Conservation (phyloP, 2,797 vertebrate species). For the Acrossocheilus wenchowensis region DNA sequence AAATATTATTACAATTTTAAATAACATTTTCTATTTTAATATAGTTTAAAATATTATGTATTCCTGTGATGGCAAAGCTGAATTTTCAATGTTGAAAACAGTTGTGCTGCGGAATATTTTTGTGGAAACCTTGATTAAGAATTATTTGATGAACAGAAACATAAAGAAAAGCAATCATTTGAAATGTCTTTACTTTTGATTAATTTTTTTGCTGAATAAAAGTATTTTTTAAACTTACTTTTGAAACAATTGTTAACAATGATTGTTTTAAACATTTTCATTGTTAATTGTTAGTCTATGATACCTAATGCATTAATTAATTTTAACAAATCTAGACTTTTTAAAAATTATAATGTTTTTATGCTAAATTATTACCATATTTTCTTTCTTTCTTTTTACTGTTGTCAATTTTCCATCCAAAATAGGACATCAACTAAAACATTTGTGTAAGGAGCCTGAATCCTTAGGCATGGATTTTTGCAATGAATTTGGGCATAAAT, state of each 20-base stretch:
- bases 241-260: not conserved
- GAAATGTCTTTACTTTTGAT: not conserved
- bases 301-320: not conserved
- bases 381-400: not conserved
- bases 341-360: not conserved
- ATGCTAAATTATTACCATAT: not conserved
- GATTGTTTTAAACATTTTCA: too few relatives aligned
- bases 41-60: not conserved
- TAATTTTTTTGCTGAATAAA: not conserved
- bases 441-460: not conserved
- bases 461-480: not conserved
- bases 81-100: not conserved
- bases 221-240: not conserved
- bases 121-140: not conserved
- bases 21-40: not conserved
- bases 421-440: not conserved
- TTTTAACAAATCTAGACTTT: not conserved
- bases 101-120: not conserved
- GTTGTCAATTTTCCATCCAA: not conserved
- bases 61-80: not conserved
- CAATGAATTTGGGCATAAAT: not conserved
- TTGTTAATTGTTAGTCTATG: not conserved
- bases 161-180: not conserved
- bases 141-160: not conserved
- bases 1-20: not conserved